phyloP scores from a whole-genome alignment of 2,888 invertebrate species.

The Anorthoa munda region DNA sequence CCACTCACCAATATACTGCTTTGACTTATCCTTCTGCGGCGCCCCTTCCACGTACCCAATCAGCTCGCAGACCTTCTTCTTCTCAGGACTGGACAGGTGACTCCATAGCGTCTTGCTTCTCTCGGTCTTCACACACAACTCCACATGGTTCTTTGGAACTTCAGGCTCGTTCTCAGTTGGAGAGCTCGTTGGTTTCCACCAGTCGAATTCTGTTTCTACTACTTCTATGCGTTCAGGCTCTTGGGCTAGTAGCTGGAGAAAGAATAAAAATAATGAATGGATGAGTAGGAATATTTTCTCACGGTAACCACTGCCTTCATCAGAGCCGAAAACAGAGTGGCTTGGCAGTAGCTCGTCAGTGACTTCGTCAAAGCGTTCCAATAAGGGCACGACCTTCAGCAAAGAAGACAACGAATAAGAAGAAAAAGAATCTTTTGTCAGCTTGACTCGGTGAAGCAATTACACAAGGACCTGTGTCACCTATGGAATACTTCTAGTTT shows the following conservation, averaged over 20 bases:
- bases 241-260: constrained; percentile 79
- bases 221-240: constrained; percentile 87
- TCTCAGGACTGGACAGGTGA: constrained; percentile 92
- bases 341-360: too few species aligned
- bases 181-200: constrained; percentile 85
- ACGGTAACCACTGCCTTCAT: too few species aligned
- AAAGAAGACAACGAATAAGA: too few species aligned
- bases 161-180: constrained; percentile 75
- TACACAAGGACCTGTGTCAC: too few species aligned
- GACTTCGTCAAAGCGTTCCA: too few species aligned
- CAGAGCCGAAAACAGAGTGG: too few species aligned
- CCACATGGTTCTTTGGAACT: constrained; percentile 74
- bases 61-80: constrained; percentile 91
- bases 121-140: constrained; percentile 89
- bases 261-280: not conserved
- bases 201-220: constrained; percentile 87
- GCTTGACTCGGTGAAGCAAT: too few species aligned
- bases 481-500: too few species aligned
- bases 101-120: constrained; percentile 91
- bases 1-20: constrained; percentile 91
- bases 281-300: not conserved
- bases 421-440: too few species aligned
- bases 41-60: constrained; percentile 92
- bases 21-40: constrained; percentile 84
- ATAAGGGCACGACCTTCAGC: too few species aligned